Conservation (phyloP, 2,797 vertebrate genomes). For the Rhinophrynus dorsalis region DNA sequence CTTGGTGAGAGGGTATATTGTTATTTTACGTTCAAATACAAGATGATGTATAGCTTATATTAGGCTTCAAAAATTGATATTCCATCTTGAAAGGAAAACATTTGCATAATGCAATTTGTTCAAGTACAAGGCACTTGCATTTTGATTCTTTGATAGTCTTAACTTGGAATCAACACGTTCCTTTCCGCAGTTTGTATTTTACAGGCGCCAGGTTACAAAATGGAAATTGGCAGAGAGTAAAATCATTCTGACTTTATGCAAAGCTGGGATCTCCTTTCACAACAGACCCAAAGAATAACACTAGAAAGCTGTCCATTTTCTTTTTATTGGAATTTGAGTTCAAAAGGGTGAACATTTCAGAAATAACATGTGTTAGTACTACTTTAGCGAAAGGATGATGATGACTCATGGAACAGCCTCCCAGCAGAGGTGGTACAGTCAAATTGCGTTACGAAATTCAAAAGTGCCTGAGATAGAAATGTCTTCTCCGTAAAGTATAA, state of each 20-base stretch:
- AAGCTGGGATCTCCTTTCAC: conserved; percentile 5
- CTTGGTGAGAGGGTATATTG: conserved; percentile 50
- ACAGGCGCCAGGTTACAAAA: conserved; percentile 37
- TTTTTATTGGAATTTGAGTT: not conserved
- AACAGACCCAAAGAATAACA: not conserved
- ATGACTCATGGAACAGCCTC: too few species aligned
- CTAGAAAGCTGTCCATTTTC: not conserved
- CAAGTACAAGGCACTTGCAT: conserved; percentile 51
- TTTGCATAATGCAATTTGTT: conserved; percentile 56
- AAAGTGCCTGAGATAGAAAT: too few species aligned
- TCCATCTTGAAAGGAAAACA: conserved; percentile 54
- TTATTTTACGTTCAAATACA: conserved; percentile 55
- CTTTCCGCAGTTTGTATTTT: conserved; percentile 35
- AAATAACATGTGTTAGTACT: too few species aligned
- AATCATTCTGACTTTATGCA: conserved; percentile 16
- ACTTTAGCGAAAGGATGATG: too few species aligned
- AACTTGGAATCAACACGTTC: conserved; percentile 44
- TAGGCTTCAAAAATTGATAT: conserved; percentile 54
- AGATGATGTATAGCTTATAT: conserved; percentile 58
- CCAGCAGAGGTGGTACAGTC: too few species aligned
- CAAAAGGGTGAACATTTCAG: too few species aligned
- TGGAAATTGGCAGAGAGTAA: conserved; percentile 33
- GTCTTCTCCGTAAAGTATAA: too few species aligned
- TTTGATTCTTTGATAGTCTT: conserved; percentile 52
- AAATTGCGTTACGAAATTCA: too few species aligned